Evolutionary conservation across 2,797 vertebrate genomes (phyloP).

Genomic region (Spheniscus humboldti): DNA sequence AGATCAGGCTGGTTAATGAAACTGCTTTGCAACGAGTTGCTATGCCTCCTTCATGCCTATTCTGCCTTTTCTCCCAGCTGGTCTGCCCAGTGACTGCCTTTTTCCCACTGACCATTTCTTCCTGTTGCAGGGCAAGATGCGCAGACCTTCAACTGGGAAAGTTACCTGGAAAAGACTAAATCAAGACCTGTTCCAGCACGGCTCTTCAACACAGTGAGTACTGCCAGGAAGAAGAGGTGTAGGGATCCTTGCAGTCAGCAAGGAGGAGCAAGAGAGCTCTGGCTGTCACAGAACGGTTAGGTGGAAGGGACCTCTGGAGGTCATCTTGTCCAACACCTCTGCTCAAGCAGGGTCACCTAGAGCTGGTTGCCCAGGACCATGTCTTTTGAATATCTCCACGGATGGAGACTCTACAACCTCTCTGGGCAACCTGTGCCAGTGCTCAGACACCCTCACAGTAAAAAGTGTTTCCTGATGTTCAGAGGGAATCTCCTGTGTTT

Average conservation of each 20-base stretch:
- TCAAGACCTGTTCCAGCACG: conserved; percentile 78
- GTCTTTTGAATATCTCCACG: background rate
- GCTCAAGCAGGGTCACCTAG: background rate
- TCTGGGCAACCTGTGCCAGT: background rate
- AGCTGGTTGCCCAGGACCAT: background rate
- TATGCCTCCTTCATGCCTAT: background rate
- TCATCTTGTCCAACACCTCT: background rate
- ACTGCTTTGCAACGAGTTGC: background rate
- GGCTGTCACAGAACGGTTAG: background rate
- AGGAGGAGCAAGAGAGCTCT: background rate
- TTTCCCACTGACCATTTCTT: background rate
- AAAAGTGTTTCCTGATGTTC: background rate
- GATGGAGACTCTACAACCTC: background rate
- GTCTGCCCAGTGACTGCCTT: background rate
- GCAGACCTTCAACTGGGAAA: conserved; percentile 83
- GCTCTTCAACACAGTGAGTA: conserved; percentile 89
- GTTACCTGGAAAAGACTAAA: conserved; percentile 83
- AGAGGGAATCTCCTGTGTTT: background rate
- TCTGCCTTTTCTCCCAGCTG: background rate
- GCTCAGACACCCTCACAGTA: background rate
- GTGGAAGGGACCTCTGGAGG: background rate
- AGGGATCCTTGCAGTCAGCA: background rate
- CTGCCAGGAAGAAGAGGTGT: background rate
- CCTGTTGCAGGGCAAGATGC: conserved; percentile 77
- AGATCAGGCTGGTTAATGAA: background rate